Evolutionary conservation across 2,888 invertebrate genomes (phyloP), one percentile per base, ranked within the genome.

Genomic region (Cryptocheilus praepositus): DNA sequence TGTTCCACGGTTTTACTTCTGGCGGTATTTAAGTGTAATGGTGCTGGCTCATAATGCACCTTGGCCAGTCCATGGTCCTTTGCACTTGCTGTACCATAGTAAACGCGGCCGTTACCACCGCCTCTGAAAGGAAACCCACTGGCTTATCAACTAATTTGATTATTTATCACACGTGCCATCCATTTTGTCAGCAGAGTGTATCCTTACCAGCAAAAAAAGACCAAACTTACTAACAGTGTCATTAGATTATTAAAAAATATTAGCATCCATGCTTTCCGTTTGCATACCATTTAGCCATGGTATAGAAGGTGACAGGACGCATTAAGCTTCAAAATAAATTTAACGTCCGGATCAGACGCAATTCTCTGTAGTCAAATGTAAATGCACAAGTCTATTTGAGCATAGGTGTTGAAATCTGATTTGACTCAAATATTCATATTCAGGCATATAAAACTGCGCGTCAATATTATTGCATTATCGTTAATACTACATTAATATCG

Each of bases 101-200:
- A 72, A 84, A 80, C 67, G 81, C 75, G 73, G 81, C 80, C 64
- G 82, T 85, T 83, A 83, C 83, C 83, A 85, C 84, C 72, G 85
- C 81, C 85, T 86, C 86, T 87, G 86, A 83, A 86, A 87, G 70
- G 70, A 86, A 86, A 84, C 70, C 80, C 78, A 79, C 64, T 77
- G 71, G 70, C 77, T 85, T 83, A 85, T 80, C 65, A 67, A 75
- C 74, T 73, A 52, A 77, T 72, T 76, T 73, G 62, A 64, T 64
- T 44, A 56, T 16, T 57, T 63, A 67, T 58, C 62, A 59, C 61
- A 65, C 72, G 67, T 60, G 53, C 55, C 74, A 70, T 73, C 67
- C 70, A 75, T 67, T 73, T 72, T 66, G 59, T 70, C 71, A 61
- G 69, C 70, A 71, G 55, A 70, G 70, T 65, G 63, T 76, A 65